Base-by-base conservation (phyloP, 2,113 vertebrate species). In the Ceyx melanurus region DNA sequence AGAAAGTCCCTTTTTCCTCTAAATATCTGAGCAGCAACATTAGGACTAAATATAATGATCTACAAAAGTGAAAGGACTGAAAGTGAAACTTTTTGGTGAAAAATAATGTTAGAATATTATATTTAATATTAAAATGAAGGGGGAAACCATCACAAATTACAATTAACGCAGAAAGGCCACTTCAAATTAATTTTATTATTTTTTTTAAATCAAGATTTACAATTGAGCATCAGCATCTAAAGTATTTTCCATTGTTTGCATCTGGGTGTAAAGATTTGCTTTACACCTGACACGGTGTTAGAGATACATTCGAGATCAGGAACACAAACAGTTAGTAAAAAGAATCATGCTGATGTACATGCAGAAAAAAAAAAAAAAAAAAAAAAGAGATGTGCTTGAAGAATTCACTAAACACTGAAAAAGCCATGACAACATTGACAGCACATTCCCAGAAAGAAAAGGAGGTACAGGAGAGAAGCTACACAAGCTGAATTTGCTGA, bases 111-210 rank as follows among this genome's bases (percentile, higher is more conserved):
- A 67, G 19, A 89, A 18, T 45, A 53, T 56, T 56, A 50, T 2
- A 0, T 2, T 6, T 92, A 65, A 73, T 37, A 62, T 22, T 82
- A 75, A 65, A 75, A 91, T 79, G 43, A 80, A 82, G 57, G 46
- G 31, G 48, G 40, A 94, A 93, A 79, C 67, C 70, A 82, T 40
- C 51, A 93, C 94, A 96, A 89, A 97, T 89, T 93, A 96, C 93
- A 95, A 95, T 92, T 96, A 96, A 97, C 57, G n/a, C 92, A 89
- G 85, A 92, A 96, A 92, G 71, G 54, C 66, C 91, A 94, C 89
- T 89, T 91, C 14, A 92, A 96, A 95, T 83, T 78, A 74, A 81
- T 90, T 97, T 94, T 95, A 91, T 88, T 92, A 37, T 37, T 37
- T 37, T 10, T 10, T 95, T 90, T 89, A 56, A 88, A 92, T 89